Conservation (phyloP, 2,888 invertebrate genomes). For the Thymelicus sylvestris region DNA sequence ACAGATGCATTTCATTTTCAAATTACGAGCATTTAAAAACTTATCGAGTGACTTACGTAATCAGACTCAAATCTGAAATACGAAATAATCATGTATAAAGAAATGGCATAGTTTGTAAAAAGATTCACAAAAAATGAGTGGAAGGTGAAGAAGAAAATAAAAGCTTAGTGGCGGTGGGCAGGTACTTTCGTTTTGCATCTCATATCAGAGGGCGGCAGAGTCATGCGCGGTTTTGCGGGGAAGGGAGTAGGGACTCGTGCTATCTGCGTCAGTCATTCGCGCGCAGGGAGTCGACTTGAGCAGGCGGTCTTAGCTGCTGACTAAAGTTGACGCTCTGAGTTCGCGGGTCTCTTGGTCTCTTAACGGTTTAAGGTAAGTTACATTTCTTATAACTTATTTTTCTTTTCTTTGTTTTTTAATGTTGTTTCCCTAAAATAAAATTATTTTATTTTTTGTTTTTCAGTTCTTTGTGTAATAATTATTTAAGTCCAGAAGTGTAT, state of each 20-base stretch:
- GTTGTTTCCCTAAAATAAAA: not conserved
- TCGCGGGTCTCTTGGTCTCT: conserved; percentile 40
- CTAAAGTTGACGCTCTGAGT: conserved; percentile 50
- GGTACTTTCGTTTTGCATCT: conserved; percentile 40
- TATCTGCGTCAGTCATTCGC: conserved; percentile 49
- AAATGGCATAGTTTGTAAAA: no score
- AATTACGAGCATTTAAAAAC: no score
- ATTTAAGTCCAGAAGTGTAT: no score
- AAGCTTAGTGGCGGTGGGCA: conserved; percentile 28
- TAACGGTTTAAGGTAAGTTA: conserved; percentile 18
- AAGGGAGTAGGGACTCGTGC: conserved; percentile 46
- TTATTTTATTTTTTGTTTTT: not conserved
- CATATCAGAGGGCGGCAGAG: conserved; percentile 44
- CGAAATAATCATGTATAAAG: no score
- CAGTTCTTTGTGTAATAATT: not conserved
- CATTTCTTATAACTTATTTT: not conserved
- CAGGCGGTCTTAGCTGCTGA: conserved; percentile 49
- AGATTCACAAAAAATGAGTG: no score
- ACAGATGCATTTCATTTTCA: no score
- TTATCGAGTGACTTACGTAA: no score
- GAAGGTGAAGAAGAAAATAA: not conserved
- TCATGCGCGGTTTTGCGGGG: conserved; percentile 65
- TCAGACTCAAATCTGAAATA: no score
- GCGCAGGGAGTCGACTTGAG: conserved; percentile 51
- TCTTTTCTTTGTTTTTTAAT: not conserved